These are phyloP conservation scores for Sebastes nivosus DNA, from an alignment of 2,797 vertebrate genomes.

Conservation along the genomic window DNA sequence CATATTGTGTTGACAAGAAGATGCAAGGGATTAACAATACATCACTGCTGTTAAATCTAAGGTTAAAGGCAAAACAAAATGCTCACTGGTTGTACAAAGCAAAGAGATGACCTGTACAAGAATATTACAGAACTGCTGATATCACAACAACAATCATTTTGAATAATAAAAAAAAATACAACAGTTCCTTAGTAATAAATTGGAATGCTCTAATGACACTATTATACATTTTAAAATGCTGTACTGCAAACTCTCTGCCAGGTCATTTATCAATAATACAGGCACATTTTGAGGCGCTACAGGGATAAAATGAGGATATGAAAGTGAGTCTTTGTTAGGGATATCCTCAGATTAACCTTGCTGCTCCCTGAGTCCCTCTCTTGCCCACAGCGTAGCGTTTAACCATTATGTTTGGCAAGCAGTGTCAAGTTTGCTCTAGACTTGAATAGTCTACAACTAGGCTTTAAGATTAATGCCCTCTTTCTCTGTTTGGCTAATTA, in stretches of 20 bases:
- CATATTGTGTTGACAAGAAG: too few species aligned
- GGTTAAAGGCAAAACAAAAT: too few species aligned
- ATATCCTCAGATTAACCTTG: constrained; percentile 44
- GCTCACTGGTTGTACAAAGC: too few species aligned
- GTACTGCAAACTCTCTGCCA: background rate
- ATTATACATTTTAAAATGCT: background rate
- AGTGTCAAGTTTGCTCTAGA: constrained; percentile 38
- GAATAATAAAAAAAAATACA: background rate
- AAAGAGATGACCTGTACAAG: too few species aligned
- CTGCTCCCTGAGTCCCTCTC: background rate
- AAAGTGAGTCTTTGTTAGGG: background rate
- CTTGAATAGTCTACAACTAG: constrained; percentile 37
- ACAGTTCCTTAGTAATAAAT: background rate
- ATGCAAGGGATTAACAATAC: too few species aligned
- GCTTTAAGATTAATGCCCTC: constrained; percentile 62
- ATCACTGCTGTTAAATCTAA: too few species aligned
- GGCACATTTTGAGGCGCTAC: background rate
- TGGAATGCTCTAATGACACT: background rate
- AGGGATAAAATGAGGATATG: background rate
- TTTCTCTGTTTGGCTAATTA: constrained; percentile 68
- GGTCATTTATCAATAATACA: background rate
- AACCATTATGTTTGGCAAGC: constrained; percentile 9
- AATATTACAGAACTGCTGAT: background rate
- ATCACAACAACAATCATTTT: background rate
- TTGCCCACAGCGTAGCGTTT: constrained; percentile 10